phyloP scores from a whole-genome alignment of 2,113 vertebrate genomes.

The Oxygymnocypris stewartii region DNA sequence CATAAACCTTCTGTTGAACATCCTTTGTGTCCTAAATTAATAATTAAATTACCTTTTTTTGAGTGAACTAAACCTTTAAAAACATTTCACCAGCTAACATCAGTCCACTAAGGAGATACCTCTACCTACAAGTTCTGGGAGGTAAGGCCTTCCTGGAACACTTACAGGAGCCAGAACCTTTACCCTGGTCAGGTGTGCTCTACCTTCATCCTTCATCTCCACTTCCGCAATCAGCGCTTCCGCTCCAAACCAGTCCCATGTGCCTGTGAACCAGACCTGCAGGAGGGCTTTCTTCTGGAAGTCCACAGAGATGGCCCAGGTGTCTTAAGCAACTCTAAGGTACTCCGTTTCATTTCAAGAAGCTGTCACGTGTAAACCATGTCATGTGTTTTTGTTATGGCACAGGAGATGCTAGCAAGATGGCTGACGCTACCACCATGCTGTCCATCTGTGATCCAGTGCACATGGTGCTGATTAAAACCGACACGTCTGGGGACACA shows the following conservation, averaged over 20 bases:
- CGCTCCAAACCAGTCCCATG: conserved; percentile 92
- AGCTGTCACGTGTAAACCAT: background rate
- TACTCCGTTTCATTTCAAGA: background rate
- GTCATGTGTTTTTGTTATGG: background rate
- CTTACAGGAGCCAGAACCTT: conserved; percentile 89
- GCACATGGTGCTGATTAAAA: conserved; percentile 93
- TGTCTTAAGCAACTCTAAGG: conserved; percentile 56
- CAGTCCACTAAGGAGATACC: conserved; percentile 88
- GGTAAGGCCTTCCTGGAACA: conserved; percentile 98
- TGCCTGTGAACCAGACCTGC: conserved; percentile 93
- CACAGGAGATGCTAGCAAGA: conserved; percentile 87
- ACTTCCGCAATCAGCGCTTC: conserved; percentile 96
- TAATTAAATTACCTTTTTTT: background rate
- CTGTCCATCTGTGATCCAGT: conserved; percentile 92
- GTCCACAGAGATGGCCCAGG: conserved; percentile 85
- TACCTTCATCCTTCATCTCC: conserved; percentile 90
- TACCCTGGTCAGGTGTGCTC: conserved; percentile 90
- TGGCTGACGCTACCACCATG: conserved; percentile 89
- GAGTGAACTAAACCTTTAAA: background rate
- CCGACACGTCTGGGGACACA: conserved; percentile 86
- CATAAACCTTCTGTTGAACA: background rate
- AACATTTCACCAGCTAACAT: conserved; percentile 81
- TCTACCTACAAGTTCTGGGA: conserved; percentile 94
- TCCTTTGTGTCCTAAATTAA: background rate
- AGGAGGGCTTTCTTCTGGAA: conserved; percentile 92